phyloP scores from a whole-genome alignment of 35 echinoderm and acorn worm genomes.

The Amphiura filiformis region DNA sequence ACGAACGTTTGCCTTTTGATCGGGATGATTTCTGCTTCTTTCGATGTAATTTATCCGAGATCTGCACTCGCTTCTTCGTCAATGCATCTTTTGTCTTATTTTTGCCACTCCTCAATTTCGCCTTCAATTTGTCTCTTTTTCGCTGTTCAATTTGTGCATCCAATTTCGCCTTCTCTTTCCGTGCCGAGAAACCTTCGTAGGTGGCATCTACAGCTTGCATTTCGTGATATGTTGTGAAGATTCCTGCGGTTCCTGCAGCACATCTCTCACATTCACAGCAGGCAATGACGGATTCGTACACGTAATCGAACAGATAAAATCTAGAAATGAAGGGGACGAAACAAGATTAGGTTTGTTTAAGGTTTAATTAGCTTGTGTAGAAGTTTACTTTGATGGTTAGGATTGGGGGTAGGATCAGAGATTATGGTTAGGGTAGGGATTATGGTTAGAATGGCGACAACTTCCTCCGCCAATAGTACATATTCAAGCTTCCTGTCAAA shows the following conservation, averaged over 20 bases:
- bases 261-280: constrained; percentile 30
- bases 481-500: no score
- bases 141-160: background rate
- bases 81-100: background rate
- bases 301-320: constrained; percentile 38
- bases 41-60: no score
- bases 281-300: constrained; percentile 31
- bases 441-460: background rate
- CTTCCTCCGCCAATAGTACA: no score
- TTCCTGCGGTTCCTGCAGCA: background rate
- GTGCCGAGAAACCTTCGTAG: constrained; percentile 39
- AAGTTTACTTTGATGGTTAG: background rate
- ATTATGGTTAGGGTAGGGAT: background rate
- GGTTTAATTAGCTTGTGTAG: background rate
- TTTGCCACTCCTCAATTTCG: background rate
- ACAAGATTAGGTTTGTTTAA: background rate
- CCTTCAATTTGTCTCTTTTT: background rate
- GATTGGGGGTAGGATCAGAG: background rate
- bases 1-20: no score
- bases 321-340: constrained; percentile 31
- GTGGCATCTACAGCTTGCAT: constrained; percentile 26
- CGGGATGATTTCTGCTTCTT: no score
- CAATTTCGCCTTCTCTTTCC: constrained; percentile 41
- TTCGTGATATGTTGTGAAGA: constrained; percentile 2
- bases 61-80: no score